Evolutionary conservation across 2,113 vertebrate genomes (phyloP).

Genomic region (Dryoscopus gambensis): DNA sequence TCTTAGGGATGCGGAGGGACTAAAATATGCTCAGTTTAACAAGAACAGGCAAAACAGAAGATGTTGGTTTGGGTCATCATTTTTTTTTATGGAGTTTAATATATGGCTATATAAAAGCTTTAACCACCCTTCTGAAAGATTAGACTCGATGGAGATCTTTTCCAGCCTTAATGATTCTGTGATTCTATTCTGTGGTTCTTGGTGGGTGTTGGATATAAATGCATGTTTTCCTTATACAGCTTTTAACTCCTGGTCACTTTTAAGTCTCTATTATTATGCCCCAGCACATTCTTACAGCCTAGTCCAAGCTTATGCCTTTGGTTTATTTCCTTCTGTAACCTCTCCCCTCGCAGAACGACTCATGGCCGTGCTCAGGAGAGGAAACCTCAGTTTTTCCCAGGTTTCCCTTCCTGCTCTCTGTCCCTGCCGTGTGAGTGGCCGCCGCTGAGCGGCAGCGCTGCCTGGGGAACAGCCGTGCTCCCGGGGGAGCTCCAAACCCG

Average conservation of each 20-base stretch:
- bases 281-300: background rate
- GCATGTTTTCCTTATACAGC: background rate
- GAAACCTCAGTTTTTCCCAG: background rate
- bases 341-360: background rate
- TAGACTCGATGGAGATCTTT: fast-evolving
- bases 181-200: background rate
- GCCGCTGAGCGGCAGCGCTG: conserved; percentile 63
- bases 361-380: background rate
- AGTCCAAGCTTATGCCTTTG: background rate
- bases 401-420: background rate
- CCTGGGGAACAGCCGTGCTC: background rate
- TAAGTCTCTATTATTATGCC: background rate
- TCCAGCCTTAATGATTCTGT: background rate
- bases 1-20: background rate
- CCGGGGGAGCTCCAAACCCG: background rate
- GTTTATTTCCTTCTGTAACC: background rate
- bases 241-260: background rate
- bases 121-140: background rate
- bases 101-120: background rate
- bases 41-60: background rate
- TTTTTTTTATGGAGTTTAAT: background rate
- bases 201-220: background rate
- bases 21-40: background rate
- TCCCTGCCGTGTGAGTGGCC: background rate
- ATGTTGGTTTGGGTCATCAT: fast-evolving